Evolutionary conservation across 2,113 vertebrate genomes (phyloP).

Genomic region (Pristiophorus japonicus): DNA sequence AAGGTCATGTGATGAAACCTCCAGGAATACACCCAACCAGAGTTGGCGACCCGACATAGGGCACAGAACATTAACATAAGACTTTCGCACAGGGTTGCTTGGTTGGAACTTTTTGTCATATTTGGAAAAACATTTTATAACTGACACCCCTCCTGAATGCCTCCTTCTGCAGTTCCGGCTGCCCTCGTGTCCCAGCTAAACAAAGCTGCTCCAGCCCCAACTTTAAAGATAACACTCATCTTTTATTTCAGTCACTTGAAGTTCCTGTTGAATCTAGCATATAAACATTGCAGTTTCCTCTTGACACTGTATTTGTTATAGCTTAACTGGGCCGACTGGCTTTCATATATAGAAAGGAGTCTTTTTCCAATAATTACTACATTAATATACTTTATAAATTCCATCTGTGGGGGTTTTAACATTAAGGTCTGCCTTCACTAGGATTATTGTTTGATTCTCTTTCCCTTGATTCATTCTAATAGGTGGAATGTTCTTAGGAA

Average conservation of each 20-base stretch:
- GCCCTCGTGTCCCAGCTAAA: not conserved
- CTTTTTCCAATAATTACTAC: not conserved
- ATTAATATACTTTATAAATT: constrained; percentile 12
- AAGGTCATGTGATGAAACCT: not conserved
- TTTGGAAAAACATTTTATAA: not conserved
- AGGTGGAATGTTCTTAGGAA: not conserved
- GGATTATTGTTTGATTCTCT: not conserved
- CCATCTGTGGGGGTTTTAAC: not conserved
- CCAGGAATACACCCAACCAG: not conserved
- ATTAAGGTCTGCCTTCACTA: not conserved
- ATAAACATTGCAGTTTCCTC: not conserved
- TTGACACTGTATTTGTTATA: not conserved
- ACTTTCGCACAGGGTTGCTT: not conserved
- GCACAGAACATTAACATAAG: too few relatives aligned
- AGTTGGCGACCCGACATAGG: not conserved
- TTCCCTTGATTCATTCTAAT: not conserved
- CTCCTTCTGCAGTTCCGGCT: not conserved
- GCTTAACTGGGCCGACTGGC: not conserved
- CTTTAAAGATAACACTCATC: not conserved
- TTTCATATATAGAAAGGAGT: not conserved
- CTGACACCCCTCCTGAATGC: not conserved
- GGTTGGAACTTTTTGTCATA: not conserved
- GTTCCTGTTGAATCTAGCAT: constrained; percentile 8
- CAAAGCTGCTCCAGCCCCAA: not conserved
- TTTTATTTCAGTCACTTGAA: constrained; percentile 20